phyloP scores from a whole-genome alignment of 2,113 vertebrate species.

The Ammodytes dubius region DNA sequence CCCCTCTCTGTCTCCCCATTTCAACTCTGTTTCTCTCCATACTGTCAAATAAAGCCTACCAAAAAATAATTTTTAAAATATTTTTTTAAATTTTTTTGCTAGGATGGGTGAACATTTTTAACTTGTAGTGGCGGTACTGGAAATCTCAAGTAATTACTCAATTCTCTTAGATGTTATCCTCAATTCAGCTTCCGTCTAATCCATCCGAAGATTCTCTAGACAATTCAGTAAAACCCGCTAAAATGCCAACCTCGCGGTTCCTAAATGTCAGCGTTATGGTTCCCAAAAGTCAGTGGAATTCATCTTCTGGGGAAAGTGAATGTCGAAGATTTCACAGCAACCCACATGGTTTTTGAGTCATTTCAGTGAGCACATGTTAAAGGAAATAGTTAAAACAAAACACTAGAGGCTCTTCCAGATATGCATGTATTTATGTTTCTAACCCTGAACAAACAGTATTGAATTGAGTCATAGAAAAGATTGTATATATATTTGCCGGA shows the following conservation, averaged over 20 bases:
- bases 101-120: no score
- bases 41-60: no score
- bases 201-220: not conserved
- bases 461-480: not conserved
- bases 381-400: not conserved
- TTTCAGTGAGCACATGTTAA: not conserved
- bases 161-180: not conserved
- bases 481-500: not conserved
- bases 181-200: not conserved
- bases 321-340: not conserved
- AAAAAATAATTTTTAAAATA: no score
- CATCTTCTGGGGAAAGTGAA: not conserved
- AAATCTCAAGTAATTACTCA: not conserved
- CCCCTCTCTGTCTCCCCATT: no score
- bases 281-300: no score
- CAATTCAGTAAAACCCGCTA: not conserved
- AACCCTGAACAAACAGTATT: not conserved
- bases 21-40: no score
- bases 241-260: not conserved
- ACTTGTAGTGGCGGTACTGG: no score
- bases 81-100: no score
- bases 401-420: not conserved
- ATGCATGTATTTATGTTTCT: no score
- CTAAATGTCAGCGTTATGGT: no score
- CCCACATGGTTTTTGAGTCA: not conserved